These are phyloP conservation scores for Mesorhabditis sp. DNA, from an alignment of 2,888 invertebrate genomes.

Conservation along the genomic window DNA sequence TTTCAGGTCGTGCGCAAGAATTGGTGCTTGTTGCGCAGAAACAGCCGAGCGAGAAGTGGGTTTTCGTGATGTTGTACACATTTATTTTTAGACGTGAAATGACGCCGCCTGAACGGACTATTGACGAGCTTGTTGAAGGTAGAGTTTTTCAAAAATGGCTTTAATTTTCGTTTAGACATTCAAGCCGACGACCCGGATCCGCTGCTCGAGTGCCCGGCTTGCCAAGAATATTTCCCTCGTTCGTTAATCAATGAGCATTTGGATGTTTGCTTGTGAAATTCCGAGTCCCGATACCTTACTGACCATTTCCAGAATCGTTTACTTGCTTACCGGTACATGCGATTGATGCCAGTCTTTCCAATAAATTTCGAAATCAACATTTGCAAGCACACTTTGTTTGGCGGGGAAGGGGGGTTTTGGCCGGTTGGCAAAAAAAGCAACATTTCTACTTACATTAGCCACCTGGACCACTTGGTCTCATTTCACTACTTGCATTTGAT, in stretches of 20 bases:
- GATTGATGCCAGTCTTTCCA: too few species aligned
- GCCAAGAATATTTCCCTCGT: background rate
- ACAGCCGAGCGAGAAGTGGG: background rate
- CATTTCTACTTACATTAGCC: too few species aligned
- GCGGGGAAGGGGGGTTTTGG: too few species aligned
- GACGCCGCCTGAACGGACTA: background rate
- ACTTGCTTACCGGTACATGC: too few species aligned
- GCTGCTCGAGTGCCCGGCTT: background rate
- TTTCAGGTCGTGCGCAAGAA: too few species aligned
- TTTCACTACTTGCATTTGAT: too few species aligned
- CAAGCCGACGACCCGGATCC: background rate
- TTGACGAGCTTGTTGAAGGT: slow-evolving; percentile 4
- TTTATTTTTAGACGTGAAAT: background rate
- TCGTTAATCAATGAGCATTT: background rate
- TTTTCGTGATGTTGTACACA: background rate
- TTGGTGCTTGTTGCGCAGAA: background rate
- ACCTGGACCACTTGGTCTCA: too few species aligned
- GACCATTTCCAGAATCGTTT: too few species aligned
- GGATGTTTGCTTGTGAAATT: background rate
- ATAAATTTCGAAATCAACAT: too few species aligned
- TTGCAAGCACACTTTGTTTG: too few species aligned
- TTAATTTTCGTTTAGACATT: background rate
- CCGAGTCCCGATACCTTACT: too few species aligned
- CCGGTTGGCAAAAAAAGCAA: too few species aligned
- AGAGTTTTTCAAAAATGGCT: background rate